Evolutionary conservation across 2,888 invertebrate species (phyloP), one percentile per base, ranked within the genome.

Genomic region (Heliothis peltigera): DNA sequence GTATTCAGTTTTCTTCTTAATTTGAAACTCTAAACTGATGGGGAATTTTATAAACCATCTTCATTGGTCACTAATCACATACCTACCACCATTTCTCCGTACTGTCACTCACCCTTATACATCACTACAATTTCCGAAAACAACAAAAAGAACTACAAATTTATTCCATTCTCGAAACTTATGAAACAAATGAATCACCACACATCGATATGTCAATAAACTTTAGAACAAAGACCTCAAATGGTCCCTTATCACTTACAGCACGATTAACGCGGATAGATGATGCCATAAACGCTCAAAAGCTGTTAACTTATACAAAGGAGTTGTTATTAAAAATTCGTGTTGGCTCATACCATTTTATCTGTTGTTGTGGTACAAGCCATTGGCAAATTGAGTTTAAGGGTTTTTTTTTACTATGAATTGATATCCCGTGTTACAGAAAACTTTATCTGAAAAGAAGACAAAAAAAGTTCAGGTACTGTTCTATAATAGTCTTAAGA

Each of bases 251-350:
- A 92, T 91, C 91, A 79, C 77, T 88, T 85, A 89, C 87, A 85
- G 68, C 72, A 81, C 80, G 79, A 81, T 83, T 80, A 81, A 73
- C 73, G 35, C 67, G 73, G 68, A 76, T 81, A 77, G 70, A 81
- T 80, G 77, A 81, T 85, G 81, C 84, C 89, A 86, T 91, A 81
- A 80, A 79, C 70, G 89, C 88, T 89, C 67, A 77, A 80, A 77
- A 83, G 82, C 85, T 87, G 79, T 80, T 80, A 84, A 83, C 80
- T 77, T 77, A 81, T 85, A 92, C 91, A 91, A 92, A 91, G 89
- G 84, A 87, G 87, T 89, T 89, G 88, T 91, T 91, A 91, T 89
- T 91, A 88, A 88, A 88, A 87, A 87, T 88, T 83, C 39, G 22
- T 77, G 90, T 90, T 87, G 84, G 88, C 84, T 89, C 67, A 74